Evolutionary conservation across 2,888 invertebrate genomes (phyloP), one percentile per base, ranked within the genome.

Genomic region (Torymus aiolomorphi): DNA sequence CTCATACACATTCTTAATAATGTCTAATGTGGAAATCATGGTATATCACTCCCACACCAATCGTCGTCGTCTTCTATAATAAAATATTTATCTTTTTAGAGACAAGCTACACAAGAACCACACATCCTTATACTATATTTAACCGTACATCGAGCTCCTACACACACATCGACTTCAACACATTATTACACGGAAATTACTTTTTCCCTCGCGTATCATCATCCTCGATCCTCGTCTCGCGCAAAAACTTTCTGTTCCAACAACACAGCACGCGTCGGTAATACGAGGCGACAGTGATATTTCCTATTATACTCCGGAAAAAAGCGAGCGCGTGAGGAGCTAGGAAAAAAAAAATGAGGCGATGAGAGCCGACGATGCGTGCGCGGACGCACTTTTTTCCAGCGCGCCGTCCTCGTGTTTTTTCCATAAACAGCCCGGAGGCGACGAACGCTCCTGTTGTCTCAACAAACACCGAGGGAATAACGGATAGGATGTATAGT

Each of bases 121-220:
- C 8, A 31, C 8, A 8, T 31, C 3, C 8, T 5, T 31, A 31
- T 31, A 1, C 31, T 31, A 31, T 31, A 31, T 31, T 31, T 31
- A 31, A 31, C 31, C 31, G 8, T 31, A 31, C 2, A 31, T 31
- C 31, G 31, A 31, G 31, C 31, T 31, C 8, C 31, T 31, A 77
- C 80, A 80, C 79, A 84, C 80, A 81, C 82, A 81, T 81, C 82
- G 81, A 81, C 83, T 31, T 13, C 63, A 31, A 31, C 31, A 31
- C 31, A 31, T 31, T 31, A 31, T 31, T 31, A 31, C 31, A 31
- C 31, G 31, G 31, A 31, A 31, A 31, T 20, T 57, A 16, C 57
- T 12, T 16, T 52, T 31, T 14, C 24, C 8, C 11, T n/a, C 16
- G 24, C 24, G 3, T 31, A 31, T 31, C 3, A 31, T 31, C 8